phyloP scores from a whole-genome alignment of 2,888 invertebrate species.

The Lepeophtheirus nordmannii region DNA sequence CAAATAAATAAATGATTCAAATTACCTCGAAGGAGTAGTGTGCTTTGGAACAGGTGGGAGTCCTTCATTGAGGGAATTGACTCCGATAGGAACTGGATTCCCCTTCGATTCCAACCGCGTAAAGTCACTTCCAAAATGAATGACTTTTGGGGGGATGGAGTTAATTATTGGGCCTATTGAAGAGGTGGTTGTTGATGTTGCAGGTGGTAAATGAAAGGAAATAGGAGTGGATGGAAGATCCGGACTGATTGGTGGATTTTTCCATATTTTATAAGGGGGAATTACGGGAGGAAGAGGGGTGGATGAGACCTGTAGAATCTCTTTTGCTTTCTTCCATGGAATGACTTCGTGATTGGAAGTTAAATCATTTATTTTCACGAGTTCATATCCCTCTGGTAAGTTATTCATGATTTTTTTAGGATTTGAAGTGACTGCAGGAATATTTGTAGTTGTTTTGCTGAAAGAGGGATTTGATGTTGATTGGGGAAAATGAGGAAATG shows the following conservation, averaged over 20 bases:
- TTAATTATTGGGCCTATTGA: not conserved
- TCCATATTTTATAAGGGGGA: not conserved
- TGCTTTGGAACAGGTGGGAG: too few species aligned
- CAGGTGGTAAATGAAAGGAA: not conserved
- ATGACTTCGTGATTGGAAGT: not conserved
- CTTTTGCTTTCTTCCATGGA: constrained; percentile 5
- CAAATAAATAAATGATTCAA: not conserved
- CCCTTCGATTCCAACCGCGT: not conserved
- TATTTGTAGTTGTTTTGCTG: not conserved
- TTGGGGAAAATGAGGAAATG: too few species aligned
- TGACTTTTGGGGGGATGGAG: not conserved
- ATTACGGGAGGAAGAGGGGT: not conserved
- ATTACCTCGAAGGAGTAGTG: constrained; percentile 1
- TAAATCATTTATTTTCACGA: not conserved
- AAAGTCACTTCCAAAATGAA: constrained; percentile 1
- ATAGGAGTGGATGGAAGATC: not conserved
- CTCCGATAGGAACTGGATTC: not conserved
- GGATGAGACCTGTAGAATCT: not conserved
- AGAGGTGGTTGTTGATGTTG: not conserved
- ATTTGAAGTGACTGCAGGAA: not conserved
- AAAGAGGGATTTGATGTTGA: too few species aligned
- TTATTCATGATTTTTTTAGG: not conserved
- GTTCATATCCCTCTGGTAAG: not conserved
- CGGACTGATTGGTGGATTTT: not conserved
- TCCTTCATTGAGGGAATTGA: not conserved